These are phyloP conservation scores for Acholoe squamosa DNA, from an alignment of 2,888 invertebrate genomes.

Conservation along the genomic window DNA sequence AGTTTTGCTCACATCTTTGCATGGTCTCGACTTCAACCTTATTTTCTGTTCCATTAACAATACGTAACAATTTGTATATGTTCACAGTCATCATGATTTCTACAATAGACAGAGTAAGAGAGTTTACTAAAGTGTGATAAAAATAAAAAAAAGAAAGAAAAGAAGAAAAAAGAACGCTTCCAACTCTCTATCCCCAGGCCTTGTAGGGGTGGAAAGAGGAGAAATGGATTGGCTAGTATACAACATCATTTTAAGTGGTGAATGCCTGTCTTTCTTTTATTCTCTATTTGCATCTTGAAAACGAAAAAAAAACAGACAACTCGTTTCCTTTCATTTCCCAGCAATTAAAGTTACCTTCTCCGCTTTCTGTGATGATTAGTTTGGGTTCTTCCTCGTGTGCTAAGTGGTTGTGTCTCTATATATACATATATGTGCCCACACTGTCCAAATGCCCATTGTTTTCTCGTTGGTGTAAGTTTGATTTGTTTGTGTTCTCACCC, in stretches of 20 bases:
- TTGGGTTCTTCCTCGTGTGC: constrained; percentile 58
- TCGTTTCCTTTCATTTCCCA: constrained; percentile 41
- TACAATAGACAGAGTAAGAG: constrained; percentile 59
- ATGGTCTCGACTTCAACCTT: constrained; percentile 59
- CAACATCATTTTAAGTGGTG: constrained; percentile 51
- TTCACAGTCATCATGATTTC: constrained; percentile 63
- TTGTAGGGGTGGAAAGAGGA: constrained; percentile 54
- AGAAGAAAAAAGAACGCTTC: constrained; percentile 40
- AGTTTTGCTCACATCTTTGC: constrained; percentile 62
- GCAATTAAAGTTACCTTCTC: constrained; percentile 38
- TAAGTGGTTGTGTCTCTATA: constrained; percentile 35
- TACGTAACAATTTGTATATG: constrained; percentile 64
- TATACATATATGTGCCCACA: constrained; percentile 14
- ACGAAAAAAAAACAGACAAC: background rate
- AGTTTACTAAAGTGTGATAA: background rate
- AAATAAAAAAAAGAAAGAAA: constrained; percentile 13
- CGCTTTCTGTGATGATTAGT: constrained; percentile 54
- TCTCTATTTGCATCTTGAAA: constrained; percentile 58
- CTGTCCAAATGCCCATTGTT: constrained; percentile 44
- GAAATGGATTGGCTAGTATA: constrained; percentile 62
- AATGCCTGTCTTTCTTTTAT: constrained; percentile 59
- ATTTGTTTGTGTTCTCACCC: constrained; percentile 60
- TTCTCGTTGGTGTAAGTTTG: constrained; percentile 59
- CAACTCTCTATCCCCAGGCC: constrained; percentile 31
- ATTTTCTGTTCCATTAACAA: constrained; percentile 56